Base-by-base conservation (phyloP, 2,797 vertebrate genomes). In the Neopelma chrysocephalum region DNA sequence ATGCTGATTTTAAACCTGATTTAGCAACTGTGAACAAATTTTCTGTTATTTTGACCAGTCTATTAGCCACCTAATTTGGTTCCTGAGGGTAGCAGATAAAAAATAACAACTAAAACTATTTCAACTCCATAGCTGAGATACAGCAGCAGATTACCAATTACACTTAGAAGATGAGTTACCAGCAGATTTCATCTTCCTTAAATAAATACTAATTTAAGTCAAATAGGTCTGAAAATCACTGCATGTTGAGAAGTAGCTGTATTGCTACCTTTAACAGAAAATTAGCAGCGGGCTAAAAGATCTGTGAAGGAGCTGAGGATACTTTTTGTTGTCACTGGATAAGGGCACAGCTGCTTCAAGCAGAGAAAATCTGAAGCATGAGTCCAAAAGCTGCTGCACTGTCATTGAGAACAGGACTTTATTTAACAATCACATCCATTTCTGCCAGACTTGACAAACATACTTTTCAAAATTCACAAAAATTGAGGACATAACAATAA, bases 121-220 rank as follows among this genome's bases (percentile, higher is more conserved):
- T 87, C 64, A 82, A 9, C 48, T 84, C 85, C 40, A 36, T 82
- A 68, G 42, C 31, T 89, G 38, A 34, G 38, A 50, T 77, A 76
- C 15, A 76, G 45, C 48, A 82, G 66, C 68, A 82, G 62, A 96
- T 95, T 94, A 90, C 69, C 71, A 94, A 92, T 95, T 96, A 94
- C 23, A 50, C 21, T 80, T 70, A 64, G 66, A 95, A 93, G 70
- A 96, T 10, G 3, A 95, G 90, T 87, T 86, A 90, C 71, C 71
- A 77, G 34, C 50, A 94, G 42, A 79, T 80, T 94, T 88, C 1
- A 0, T 64, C 81, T 87, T 62, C 70, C 40, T 84, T 89, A 93
- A 95, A 95, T 91, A 94, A 93, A 93, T 77, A 95, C 40, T 43
- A 94, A 75, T 82, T 96, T 87, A 61, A 85, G 64, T 70, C 60